Base-by-base conservation (phyloP, 2,888 invertebrate species). In the Dicyrtomina minuta region DNA sequence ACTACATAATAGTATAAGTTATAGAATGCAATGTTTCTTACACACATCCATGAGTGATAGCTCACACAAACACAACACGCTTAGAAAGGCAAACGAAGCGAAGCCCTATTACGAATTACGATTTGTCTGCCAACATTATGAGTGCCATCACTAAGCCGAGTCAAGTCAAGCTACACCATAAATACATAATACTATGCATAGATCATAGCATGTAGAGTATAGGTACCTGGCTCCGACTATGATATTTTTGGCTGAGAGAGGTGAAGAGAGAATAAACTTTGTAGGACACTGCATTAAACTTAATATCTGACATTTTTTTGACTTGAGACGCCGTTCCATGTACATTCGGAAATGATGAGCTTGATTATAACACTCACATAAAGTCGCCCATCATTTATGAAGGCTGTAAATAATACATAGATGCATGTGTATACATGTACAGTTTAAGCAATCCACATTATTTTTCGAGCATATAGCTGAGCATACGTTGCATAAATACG, bases 231-330 rank as follows among this genome's bases (percentile, higher is more conserved):
- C 33, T 33, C 33, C 3, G 33, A 8, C 4, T 33, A 33, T 33
- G 33, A 33, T 33, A 33, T 33, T 33, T 33, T 33, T 33, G 33
- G 33, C 33, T 33, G 33, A 33, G 33, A 8, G 33, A 33, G 33
- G 33, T 8, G 33, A 33, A 33, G 33, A 33, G 33, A 33, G 33
- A 33, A 33, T 33, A 33, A 33, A 33, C 33, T 33, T 33, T 33
- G 33, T 33, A 8, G 33, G 8, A 33, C 33, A 33, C 8, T 33
- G 58, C 58, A 58, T 58, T n/a, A 58, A 58, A n/a, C 41, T 58
- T 58, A 58, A 41, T 58, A 58, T 58, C 58, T 58, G 58, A 58
- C 58, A 41, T 58, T 58, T 58, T 58, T 39, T 26, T 53, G 53
- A 53, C 53, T 53, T 53, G 22, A 26, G 53, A 53, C 24, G 33